Conservation (phyloP, 2,888 invertebrate species). For the Blera fallax region DNA sequence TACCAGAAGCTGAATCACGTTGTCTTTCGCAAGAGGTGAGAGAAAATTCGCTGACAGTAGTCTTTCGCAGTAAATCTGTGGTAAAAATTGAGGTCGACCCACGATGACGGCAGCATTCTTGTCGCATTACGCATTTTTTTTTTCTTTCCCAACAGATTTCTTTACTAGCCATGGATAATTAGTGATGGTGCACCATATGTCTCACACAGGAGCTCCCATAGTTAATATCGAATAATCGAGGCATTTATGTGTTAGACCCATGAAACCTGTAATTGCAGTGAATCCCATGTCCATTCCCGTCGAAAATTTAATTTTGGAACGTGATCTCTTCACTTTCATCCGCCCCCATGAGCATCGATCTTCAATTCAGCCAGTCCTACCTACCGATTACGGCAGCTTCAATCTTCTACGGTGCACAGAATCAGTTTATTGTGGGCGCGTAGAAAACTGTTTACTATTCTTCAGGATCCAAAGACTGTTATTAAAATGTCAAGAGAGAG, state of each 20-base stretch:
- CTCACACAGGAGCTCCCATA: conserved; percentile 63
- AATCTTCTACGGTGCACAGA: conserved; percentile 18
- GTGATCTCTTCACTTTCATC: conserved; percentile 73
- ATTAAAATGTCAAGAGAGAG: conserved; percentile 81
- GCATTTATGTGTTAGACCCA: conserved; percentile 65
- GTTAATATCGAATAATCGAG: conserved; percentile 69
- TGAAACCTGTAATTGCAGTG: conserved; percentile 65
- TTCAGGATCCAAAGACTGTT: conserved; percentile 77
- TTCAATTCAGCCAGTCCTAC: conserved; percentile 45
- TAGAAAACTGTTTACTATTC: conserved; percentile 70
- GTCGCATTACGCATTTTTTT: conserved; percentile 12
- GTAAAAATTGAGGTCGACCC: conserved; percentile 56
- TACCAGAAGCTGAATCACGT: conserved; percentile 70
- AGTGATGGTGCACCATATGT: conserved; percentile 36
- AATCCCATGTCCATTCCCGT: conserved; percentile 42
- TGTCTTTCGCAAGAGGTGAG: conserved; percentile 67
- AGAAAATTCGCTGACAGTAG: conserved; percentile 63
- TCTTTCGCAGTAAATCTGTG: conserved; percentile 64
- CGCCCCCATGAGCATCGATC: conserved; percentile 72
- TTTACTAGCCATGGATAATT: conserved; percentile 1
- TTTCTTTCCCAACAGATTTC: not conserved
- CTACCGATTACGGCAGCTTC: conserved; percentile 69
- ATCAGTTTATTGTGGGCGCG: conserved; percentile 70
- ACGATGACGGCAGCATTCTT: conserved; percentile 46
- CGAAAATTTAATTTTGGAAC: conserved; percentile 72